Evolutionary conservation across 1,140 invertebrate genomes (phyloP).

Genomic region (Subanguina moxae): DNA sequence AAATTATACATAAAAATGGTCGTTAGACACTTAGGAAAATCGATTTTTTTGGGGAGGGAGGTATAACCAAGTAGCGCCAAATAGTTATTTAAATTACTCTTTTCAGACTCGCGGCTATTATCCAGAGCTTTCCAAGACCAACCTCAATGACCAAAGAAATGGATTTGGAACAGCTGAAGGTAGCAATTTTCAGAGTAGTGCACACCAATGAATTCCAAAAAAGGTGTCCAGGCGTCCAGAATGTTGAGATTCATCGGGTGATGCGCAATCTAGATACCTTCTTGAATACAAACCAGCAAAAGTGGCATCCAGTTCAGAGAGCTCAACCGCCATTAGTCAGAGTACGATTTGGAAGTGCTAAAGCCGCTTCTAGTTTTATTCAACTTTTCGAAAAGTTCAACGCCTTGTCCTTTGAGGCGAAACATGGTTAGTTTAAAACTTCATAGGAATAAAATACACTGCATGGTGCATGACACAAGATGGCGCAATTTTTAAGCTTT

Average conservation of each 20-base stretch:
- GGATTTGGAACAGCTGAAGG: neutral
- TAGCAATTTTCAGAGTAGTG: neutral
- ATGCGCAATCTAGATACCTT: neutral
- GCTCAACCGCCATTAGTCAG: neutral
- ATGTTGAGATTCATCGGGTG: neutral
- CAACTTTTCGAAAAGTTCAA: neutral
- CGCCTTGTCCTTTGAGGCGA: neutral
- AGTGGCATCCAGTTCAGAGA: neutral
- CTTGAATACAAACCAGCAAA: neutral
- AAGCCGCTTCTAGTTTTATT: neutral
- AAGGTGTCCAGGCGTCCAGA: neutral
- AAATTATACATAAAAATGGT: too few species aligned
- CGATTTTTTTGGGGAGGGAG: too few species aligned
- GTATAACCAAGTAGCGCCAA: too few species aligned
- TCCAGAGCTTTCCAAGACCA: neutral
- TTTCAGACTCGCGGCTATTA: neutral
- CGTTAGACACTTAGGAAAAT: too few species aligned
- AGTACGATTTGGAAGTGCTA: neutral
- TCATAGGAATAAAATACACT: too few species aligned
- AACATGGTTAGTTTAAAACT: too few species aligned
- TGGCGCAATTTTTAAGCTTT: too few species aligned
- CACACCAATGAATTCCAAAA: neutral
- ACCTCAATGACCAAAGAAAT: neutral
- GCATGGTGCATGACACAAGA: too few species aligned
- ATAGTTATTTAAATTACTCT: neutral